Base-by-base conservation (phyloP, 2,888 invertebrate species). In the Cacoxenus indagator region DNA sequence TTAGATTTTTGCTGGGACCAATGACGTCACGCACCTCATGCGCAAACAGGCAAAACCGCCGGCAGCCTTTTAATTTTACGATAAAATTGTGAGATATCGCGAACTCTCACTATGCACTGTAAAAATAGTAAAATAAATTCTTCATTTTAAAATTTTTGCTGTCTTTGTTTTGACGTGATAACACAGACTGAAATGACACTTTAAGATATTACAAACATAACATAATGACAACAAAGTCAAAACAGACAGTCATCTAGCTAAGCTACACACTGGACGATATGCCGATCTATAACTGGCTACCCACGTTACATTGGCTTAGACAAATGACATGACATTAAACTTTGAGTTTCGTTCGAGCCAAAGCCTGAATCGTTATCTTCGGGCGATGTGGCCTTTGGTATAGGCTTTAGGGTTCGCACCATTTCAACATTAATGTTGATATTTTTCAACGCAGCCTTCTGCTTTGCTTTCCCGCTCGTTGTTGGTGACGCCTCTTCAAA, bases 291-390 rank as follows among this genome's bases (percentile, higher is more conserved):
- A n/a, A n/a, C n/a, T n/a, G n/a, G n/a, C n/a, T n/a, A n/a, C n/a
- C n/a, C n/a, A n/a, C n/a, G n/a, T n/a, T n/a, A n/a, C n/a, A n/a
- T n/a, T n/a, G n/a, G n/a, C n/a, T n/a, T n/a, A n/a, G n/a, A n/a
- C n/a, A n/a, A n/a, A n/a, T n/a, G n/a, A n/a, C n/a, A n/a, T n/a
- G n/a, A n/a, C n/a, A n/a, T n/a, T n/a, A n/a, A 37, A 14, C 37
- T 37, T 11, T 37, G 37, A 37, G 9, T 37, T 8, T 37, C 37
- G 8, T 37, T 5, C 37, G 37, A 37, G 8, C 9, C 8, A 37
- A 78, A 69, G 57, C 78, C 78, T 45, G 78, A 78, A 71, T 78
- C 77, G 67, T 73, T 70, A 57, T 75, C 77, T 67, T 75, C 75
- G 29, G 70, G 57, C 37, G 54, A 61, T n/a, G 65, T 57, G 73